Conservation (phyloP, 2,888 invertebrate genomes). For the Anarsia innoxiella region DNA sequence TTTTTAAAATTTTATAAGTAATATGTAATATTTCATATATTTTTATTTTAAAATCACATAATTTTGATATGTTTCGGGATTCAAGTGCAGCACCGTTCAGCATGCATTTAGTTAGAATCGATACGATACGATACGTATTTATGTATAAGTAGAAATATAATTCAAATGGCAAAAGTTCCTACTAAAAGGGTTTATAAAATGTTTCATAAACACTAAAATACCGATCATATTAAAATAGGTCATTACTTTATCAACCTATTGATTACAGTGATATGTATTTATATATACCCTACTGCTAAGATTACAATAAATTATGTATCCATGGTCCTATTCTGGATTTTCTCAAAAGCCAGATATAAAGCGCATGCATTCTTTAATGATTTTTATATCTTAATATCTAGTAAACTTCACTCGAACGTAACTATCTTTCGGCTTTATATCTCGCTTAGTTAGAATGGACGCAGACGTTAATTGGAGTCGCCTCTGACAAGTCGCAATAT, state of each 20-base stretch:
- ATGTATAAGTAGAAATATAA: conserved; percentile 32
- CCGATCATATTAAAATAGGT: conserved; percentile 64
- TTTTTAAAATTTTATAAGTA: no score
- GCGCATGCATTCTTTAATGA: conserved; percentile 70
- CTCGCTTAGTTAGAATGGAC: conserved; percentile 68
- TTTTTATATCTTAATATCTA: conserved; percentile 47
- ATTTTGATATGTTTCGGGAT: conserved; percentile 66
- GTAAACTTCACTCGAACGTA: conserved; percentile 35
- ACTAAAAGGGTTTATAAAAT: conserved; percentile 59
- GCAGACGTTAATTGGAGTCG: conserved; percentile 59
- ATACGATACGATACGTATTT: no score
- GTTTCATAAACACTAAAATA: conserved; percentile 62
- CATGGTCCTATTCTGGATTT: conserved; percentile 70
- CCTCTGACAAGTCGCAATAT: conserved; percentile 50
- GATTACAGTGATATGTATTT: conserved; percentile 56
- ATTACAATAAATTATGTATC: conserved; percentile 61
- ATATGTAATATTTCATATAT: background rate
- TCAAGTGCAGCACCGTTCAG: conserved; percentile 58
- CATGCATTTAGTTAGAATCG: conserved; percentile 47
- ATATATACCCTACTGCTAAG: conserved; percentile 45
- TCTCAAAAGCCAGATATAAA: conserved; percentile 72
- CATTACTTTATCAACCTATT: conserved; percentile 64
- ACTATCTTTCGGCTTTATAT: conserved; percentile 64
- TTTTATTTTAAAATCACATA: conserved; percentile 49
- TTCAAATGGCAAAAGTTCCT: conserved; percentile 32